Base-by-base conservation (phyloP, 2,797 vertebrate genomes). In the Antennarius maculatus region DNA sequence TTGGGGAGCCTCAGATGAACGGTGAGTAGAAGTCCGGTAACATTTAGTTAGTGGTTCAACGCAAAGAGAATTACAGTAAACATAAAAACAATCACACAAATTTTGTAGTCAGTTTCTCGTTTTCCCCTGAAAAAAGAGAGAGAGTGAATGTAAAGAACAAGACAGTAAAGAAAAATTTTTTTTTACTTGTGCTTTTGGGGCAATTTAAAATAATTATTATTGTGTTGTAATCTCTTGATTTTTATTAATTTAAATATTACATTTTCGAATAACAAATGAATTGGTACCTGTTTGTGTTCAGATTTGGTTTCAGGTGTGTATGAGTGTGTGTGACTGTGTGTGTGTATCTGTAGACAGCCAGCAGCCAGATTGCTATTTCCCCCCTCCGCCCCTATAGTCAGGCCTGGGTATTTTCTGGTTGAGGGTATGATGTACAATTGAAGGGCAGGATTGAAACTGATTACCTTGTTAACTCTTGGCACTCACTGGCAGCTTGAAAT, bases 401-500 rank as follows among this genome's bases (percentile, higher is more conserved):
- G 89, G 93, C 64, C 80, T n/a, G 89, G 90, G 91, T 92, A 94
- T 94, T 96, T 93, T 96, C 95, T 93, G 93, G 93, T 94, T 94
- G 94, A 94, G 94, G 94, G 94, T 95, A 95, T 95, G 94, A 95
- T 95, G 94, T 95, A 94, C 91, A 95, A 95, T 96, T 95, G 95
- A 95, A 96, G 94, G 94, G 95, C 94, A 95, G 95, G 94, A 95
- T 96, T 96, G 95, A 96, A 97, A 97, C 95, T 96, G 96, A 98
- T 98, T 97, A 97, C 95, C 96, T 98, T 96, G 96, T 98, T 98
- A 98, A 97, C 97, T 97, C 95, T 95, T 97, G 95, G 95, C 96
- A 96, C 95, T 95, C 95, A 94, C 94, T 92, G 93, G 94, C 95
- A 95, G 95, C 95, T 96, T 95, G 94, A 95, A 96, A 96, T 95